Evolutionary conservation across 2,797 vertebrate species (phyloP).

Genomic region (Anguilla anguilla): DNA sequence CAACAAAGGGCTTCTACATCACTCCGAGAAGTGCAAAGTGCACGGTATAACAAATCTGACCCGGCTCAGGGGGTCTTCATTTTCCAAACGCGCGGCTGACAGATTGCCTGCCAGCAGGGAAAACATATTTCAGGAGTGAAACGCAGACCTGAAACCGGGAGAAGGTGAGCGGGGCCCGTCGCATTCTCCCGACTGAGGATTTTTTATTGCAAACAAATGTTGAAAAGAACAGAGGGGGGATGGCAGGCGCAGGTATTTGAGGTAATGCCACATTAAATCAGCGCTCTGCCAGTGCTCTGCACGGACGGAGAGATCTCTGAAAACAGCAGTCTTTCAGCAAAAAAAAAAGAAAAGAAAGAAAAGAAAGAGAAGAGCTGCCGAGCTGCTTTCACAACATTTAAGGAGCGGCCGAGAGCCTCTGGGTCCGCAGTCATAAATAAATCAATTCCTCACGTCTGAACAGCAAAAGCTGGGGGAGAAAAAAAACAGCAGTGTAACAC

Average conservation of each 20-base stretch:
- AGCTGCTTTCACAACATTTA: slow-evolving; percentile 42
- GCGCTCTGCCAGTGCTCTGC: neutral
- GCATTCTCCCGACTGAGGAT: slow-evolving; percentile 28
- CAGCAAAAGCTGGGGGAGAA: slow-evolving; percentile 25
- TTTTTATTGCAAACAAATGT: slow-evolving; percentile 42
- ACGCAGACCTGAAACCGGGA: slow-evolving; percentile 2
- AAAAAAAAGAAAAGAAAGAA: slow-evolving; percentile 1
- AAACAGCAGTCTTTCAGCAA: slow-evolving; percentile 15
- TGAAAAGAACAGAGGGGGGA: slow-evolving; percentile 14
- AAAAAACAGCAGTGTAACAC: slow-evolving; percentile 27
- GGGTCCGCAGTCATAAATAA: slow-evolving; percentile 36
- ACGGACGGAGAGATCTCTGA: neutral
- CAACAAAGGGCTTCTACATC: slow-evolving; percentile 40
- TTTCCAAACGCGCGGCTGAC: slow-evolving; percentile 27
- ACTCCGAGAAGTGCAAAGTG: slow-evolving; percentile 12
- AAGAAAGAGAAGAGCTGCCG: slow-evolving; percentile 11
- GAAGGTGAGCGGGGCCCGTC: slow-evolving; percentile 21
- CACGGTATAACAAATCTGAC: slow-evolving; percentile 31
- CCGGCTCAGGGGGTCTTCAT: slow-evolving; percentile 19
- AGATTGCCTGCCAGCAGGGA: slow-evolving; percentile 32
- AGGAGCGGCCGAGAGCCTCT: slow-evolving; percentile 34
- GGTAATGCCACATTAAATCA: slow-evolving; percentile 38
- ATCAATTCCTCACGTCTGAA: slow-evolving; percentile 36
- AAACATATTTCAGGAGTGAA: slow-evolving; percentile 19
- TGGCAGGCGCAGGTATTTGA: slow-evolving; percentile 39